Conservation (phyloP, 2,888 invertebrate genomes). For the Allophyes oxyacanthae region DNA sequence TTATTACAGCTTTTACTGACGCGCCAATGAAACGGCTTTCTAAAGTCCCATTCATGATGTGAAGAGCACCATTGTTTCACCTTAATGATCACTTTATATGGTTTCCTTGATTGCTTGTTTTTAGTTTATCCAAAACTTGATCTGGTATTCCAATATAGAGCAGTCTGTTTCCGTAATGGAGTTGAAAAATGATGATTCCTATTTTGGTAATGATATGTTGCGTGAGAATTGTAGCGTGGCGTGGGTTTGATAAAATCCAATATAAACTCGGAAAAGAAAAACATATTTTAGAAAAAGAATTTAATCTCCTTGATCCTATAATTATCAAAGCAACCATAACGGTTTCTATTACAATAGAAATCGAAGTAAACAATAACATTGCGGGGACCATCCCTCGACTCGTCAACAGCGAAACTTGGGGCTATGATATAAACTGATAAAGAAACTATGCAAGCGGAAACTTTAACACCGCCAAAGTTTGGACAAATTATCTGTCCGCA, state of each 20-base stretch:
- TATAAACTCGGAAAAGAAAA: no score
- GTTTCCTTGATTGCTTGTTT: slow-evolving; percentile 25
- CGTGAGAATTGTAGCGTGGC: slow-evolving; percentile 8
- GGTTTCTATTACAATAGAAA: slow-evolving; percentile 25
- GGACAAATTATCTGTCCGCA: slow-evolving; percentile 72
- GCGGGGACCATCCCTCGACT: slow-evolving; percentile 35
- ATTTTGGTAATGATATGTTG: slow-evolving; percentile 4
- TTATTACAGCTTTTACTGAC: slow-evolving; percentile 49
- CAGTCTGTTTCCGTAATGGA: slow-evolving; percentile 7
- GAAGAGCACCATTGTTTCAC: slow-evolving; percentile 43
- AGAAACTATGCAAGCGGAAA: slow-evolving; percentile 69
- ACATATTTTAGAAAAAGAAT: not conserved
- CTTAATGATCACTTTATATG: slow-evolving; percentile 46
- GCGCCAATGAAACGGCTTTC: slow-evolving; percentile 35
- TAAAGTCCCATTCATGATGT: slow-evolving; percentile 47
- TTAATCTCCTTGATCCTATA: not conserved
- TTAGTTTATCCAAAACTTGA: slow-evolving; percentile 22
- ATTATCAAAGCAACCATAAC: slow-evolving; percentile 21
- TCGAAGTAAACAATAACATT: slow-evolving; percentile 47
- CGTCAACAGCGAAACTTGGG: slow-evolving; percentile 57
- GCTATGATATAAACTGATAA: slow-evolving; percentile 67
- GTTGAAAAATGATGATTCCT: slow-evolving; percentile 4
- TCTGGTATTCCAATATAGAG: no score
- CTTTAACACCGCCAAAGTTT: slow-evolving; percentile 65
- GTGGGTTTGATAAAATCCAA: no score